Base-by-base conservation (phyloP, 2,797 vertebrate genomes). In the Hyperoplus immaculatus region DNA sequence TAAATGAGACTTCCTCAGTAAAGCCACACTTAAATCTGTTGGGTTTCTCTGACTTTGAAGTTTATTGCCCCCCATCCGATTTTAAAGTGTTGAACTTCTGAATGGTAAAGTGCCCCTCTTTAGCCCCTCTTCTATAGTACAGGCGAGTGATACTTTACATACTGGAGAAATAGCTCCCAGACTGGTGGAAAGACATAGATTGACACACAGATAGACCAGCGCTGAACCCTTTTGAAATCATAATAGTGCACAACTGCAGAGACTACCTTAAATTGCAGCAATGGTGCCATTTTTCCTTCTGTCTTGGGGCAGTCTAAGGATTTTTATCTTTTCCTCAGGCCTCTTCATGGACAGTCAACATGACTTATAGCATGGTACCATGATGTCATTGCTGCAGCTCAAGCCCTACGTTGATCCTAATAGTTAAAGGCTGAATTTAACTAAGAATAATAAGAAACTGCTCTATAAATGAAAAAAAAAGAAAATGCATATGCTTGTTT, bases 311-410 rank as follows among this genome's bases (percentile, higher is more conserved):
- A 73, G 41, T 8, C 54, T 59, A 38, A 77, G n/a, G 21, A 76
- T 65, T 80, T 73, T 56, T 60, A 69, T 81, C 64, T 69, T 80
- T 76, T 85, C 69, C 47, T 78, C 14, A 6, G 71, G 74, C 77
- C 65, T 82, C 83, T 68, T 29, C 59, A 59, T 56, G 66, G 57
- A 77, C 72, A 71, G 69, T 83, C 82, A 83, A 60, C 42, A 54
- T 68, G 73, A 87, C 60, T 86, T 83, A 79, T 45, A 73, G 75
- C 72, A 64, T 38, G 56, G 61, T n/a, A 55, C 66, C 61, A 80
- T 91, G 89, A 91, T 78, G 84, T 90, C 85, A 88, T 54, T 21
- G 72, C 70, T 73, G 54, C 66, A 86, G 70, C 73, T 74, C 83
- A 65, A 89, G 62, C 58, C 49, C 14, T 8, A 60, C 59, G 47